Conservation (phyloP, 2,888 invertebrate genomes). For the Meteorus cinctellus region DNA sequence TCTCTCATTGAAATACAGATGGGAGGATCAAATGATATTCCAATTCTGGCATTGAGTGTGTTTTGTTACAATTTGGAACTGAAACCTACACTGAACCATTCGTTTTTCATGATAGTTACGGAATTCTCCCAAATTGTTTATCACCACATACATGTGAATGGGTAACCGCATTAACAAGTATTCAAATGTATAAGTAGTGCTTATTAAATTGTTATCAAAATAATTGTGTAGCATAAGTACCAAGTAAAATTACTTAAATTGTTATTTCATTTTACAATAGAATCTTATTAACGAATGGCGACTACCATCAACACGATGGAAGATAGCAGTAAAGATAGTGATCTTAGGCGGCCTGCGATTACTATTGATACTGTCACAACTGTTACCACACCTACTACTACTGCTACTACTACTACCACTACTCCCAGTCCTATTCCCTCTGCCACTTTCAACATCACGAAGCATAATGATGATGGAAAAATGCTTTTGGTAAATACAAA, state of each 20-base stretch:
- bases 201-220: background rate
- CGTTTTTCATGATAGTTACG: slow-evolving; percentile 57
- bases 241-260: too few species aligned
- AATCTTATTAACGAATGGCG: background rate
- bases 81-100: background rate
- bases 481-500: slow-evolving; percentile 65
- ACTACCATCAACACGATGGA: slow-evolving; percentile 63
- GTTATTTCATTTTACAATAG: background rate
- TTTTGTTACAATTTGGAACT: too few species aligned
- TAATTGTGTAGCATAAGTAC: too few species aligned
- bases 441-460: too few species aligned
- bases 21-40: slow-evolving; percentile 65
- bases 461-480: slow-evolving; percentile 68
- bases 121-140: slow-evolving; percentile 65
- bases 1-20: slow-evolving; percentile 30
- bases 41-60: too few species aligned
- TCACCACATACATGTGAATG: slow-evolving; percentile 43
- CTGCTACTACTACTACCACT: too few species aligned
- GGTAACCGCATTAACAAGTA: slow-evolving; percentile 12
- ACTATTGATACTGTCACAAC: slow-evolving; percentile 26
- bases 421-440: too few species aligned
- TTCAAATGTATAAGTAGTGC: background rate
- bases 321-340: slow-evolving; percentile 74
- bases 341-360: slow-evolving; percentile 65
- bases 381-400: too few species aligned